Evolutionary conservation across 2,113 vertebrate species (phyloP).

Genomic region (Oostethus manadensis): DNA sequence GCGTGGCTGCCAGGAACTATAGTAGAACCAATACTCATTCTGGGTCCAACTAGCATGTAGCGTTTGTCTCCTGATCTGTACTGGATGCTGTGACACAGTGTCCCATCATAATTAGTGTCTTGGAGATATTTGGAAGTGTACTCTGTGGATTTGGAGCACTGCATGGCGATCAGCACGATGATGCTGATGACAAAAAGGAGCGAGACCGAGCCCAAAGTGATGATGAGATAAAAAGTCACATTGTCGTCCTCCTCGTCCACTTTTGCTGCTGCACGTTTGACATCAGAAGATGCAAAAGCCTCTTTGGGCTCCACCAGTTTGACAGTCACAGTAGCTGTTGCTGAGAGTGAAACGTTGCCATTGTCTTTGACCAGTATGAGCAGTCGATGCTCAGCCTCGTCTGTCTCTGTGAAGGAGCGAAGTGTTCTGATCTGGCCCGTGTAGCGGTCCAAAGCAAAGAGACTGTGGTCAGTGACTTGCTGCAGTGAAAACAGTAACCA

Average conservation of each 20-base stretch:
- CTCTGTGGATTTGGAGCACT: constrained; percentile 54
- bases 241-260: constrained; percentile 19
- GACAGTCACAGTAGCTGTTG: constrained; percentile 57
- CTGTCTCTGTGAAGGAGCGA: constrained; percentile 59
- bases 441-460: constrained; percentile 60
- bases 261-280: constrained; percentile 23
- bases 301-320: constrained; percentile 59
- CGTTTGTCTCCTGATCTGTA: constrained; percentile 68
- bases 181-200: constrained; percentile 60
- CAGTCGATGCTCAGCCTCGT: constrained; percentile 54
- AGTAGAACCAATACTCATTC: constrained; percentile 65
- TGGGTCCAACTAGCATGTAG: constrained; percentile 68
- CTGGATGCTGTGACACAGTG: constrained; percentile 62
- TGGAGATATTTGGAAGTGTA: constrained; percentile 50
- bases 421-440: constrained; percentile 65
- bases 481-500: constrained; percentile 64
- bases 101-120: constrained; percentile 52
- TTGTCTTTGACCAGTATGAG: constrained; percentile 65
- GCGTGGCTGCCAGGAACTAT: constrained; percentile 57
- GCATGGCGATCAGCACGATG: constrained; percentile 53
- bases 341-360: constrained; percentile 58
- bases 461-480: constrained; percentile 56
- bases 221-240: constrained; percentile 53
- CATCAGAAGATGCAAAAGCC: constrained; percentile 55
- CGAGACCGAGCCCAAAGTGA: constrained; percentile 57